Percentiles rank a stretch among this genome's conserved stretches.
Conservation (phyloP, 2,113 vertebrate species). For the Silurus glanis region DNA sequence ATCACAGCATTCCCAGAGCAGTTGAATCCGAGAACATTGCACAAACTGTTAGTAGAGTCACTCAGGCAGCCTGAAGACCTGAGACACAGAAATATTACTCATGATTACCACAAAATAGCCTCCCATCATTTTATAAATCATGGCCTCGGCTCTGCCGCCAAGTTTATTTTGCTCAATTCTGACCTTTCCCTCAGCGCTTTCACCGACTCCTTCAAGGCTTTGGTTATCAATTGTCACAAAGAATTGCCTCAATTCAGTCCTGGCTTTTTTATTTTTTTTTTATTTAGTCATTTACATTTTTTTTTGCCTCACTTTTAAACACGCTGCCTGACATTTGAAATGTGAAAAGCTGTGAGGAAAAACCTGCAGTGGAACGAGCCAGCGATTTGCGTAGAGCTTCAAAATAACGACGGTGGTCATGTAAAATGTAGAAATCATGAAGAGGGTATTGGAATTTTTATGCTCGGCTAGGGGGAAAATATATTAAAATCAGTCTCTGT, state of each 20-base stretch:
- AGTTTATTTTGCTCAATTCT: background rate
- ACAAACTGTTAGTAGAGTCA: background rate
- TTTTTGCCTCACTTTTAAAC: background rate
- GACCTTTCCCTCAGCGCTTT: background rate
- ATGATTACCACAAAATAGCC: background rate
- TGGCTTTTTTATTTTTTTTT: background rate
- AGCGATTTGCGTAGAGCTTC: background rate
- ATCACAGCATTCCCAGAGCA: background rate
- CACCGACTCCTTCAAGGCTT: background rate
- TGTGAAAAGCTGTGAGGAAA: background rate
- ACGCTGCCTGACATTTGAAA: background rate
- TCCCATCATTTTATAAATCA: background rate
- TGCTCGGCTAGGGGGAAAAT: no score
- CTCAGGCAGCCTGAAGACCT: background rate
- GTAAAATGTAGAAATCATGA: background rate
- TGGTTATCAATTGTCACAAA: background rate
- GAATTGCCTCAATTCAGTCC: background rate
- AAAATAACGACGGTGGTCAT: background rate
- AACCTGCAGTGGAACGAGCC: background rate
- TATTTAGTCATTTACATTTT: background rate
- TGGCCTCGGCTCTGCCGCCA: background rate
- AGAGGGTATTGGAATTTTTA: background rate
- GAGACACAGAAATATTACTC: background rate
- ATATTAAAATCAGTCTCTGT: no score
- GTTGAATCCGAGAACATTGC: background rate